phyloP scores from a whole-genome alignment of 30 jellyfish, hydroid and myxozoan species.

The Aurelia sp. region DNA sequence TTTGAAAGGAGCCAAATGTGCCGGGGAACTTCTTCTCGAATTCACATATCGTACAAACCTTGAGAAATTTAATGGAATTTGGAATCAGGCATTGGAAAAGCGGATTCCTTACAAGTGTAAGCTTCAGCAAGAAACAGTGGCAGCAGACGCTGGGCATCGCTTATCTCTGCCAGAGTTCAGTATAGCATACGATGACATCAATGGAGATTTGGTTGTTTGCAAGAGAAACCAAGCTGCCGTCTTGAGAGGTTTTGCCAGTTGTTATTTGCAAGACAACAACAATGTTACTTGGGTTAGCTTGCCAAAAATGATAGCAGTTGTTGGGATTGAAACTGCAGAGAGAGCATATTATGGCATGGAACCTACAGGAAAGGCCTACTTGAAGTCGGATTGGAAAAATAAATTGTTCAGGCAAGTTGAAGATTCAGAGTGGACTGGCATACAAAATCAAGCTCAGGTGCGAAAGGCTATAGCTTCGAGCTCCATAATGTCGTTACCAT shows the following conservation, averaged over 20 bases:
- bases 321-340: slow-evolving; percentile 22
- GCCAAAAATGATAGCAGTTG: slow-evolving; percentile 9
- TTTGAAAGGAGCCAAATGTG: neutral
- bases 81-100: neutral
- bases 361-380: slow-evolving; percentile 6
- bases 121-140: neutral
- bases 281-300: slow-evolving; percentile 5
- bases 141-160: neutral
- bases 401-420: slow-evolving; percentile 3
- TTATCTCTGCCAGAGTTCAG: slow-evolving; percentile 27
- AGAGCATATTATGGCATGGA: slow-evolving; percentile 5
- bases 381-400: neutral
- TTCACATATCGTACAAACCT: slow-evolving; percentile 20
- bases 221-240: neutral
- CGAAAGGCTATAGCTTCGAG: neutral
- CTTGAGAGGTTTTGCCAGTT: neutral
- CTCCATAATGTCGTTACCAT: neutral
- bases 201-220: slow-evolving; percentile 19
- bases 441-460: slow-evolving; percentile 11
- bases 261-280: slow-evolving; percentile 7
- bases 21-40: slow-evolving; percentile 4
- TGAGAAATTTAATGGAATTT: neutral
- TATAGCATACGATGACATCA: slow-evolving; percentile 29
- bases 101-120: slow-evolving; percentile 20
- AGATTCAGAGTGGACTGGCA: slow-evolving; percentile 23